Evolutionary conservation across 1,140 invertebrate species (phyloP).

Genomic region (Acromyrmex echinatior): DNA sequence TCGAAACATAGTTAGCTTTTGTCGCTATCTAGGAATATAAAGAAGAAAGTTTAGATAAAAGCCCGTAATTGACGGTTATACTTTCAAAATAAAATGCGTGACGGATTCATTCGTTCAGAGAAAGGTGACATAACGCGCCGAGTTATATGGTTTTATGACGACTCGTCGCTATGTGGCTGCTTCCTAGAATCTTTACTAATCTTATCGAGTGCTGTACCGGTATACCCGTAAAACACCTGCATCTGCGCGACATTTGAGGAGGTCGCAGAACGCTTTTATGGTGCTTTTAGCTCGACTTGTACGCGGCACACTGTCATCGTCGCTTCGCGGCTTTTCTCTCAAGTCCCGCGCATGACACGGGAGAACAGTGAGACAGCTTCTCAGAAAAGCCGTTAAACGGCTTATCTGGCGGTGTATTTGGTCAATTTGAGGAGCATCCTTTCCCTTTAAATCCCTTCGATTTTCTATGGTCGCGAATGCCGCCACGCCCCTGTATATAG

Average conservation of each 20-base stretch:
- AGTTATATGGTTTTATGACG: conserved; percentile 36
- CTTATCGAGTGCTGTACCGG: conserved; percentile 56
- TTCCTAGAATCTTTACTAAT: conserved; percentile 64
- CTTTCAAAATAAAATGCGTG: conserved; percentile 9
- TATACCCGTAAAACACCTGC: conserved; percentile 57
- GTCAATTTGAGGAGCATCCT: conserved; percentile 70
- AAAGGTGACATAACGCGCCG: background rate
- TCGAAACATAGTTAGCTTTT: background rate
- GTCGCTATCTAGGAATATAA: background rate
- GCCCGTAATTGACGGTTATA: background rate
- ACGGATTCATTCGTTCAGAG: background rate
- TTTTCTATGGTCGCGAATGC: conserved; percentile 32
- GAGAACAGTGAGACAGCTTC: conserved; percentile 31
- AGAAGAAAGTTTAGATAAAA: background rate
- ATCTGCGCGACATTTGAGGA: conserved; percentile 64
- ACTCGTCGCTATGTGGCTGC: background rate
- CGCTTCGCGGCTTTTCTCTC: conserved; percentile 31
- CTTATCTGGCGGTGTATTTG: conserved; percentile 74
- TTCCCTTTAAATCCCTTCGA: conserved; percentile 46
- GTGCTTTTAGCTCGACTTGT: conserved; percentile 61
- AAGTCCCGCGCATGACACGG: background rate
- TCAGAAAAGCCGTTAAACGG: conserved; percentile 69
- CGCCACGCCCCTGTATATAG: conserved; percentile 20
- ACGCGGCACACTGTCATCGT: conserved; percentile 27
- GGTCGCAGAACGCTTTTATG: conserved; percentile 63